Percentiles rank a stretch among this genome's conserved stretches.
phyloP scores from a whole-genome alignment of 23 tunicate genomes.

The Clavelina lepadiformis region DNA sequence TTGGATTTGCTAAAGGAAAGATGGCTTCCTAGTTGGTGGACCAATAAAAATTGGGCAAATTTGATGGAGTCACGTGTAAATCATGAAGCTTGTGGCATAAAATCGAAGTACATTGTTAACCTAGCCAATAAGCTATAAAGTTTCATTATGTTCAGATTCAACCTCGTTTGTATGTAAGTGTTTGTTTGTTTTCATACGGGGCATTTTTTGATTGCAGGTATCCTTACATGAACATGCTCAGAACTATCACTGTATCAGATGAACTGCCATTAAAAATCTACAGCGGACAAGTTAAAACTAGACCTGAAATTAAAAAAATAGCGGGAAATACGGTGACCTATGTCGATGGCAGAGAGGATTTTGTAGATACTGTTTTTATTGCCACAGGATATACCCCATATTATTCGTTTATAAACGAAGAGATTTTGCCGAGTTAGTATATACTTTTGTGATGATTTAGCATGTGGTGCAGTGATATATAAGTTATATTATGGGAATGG shows the following conservation, averaged over 20 bases:
- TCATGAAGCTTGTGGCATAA: constrained; percentile 26
- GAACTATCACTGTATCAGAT: constrained; percentile 26
- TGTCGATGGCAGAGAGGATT: constrained; percentile 36
- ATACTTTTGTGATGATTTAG: too few relatives aligned
- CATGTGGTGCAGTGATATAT: too few relatives aligned
- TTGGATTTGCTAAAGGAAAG: neutral
- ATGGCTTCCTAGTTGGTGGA: constrained; percentile 14
- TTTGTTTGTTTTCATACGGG: neutral
- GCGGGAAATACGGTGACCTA: constrained; percentile 12
- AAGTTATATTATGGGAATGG: too few relatives aligned
- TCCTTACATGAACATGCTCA: neutral
- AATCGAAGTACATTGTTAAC: constrained; percentile 15
- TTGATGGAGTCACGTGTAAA: constrained; percentile 1
- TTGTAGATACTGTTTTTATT: constrained; percentile 37
- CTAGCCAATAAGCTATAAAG: too few relatives aligned
- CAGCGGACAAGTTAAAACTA: constrained; percentile 27
- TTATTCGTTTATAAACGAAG: constrained; percentile 31
- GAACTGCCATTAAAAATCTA: constrained; percentile 37
- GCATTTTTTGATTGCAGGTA: neutral
- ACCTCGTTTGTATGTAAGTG: too few relatives aligned
- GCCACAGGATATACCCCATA: constrained; percentile 45
- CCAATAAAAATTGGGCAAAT: neutral
- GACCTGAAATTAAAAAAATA: constrained; percentile 42
- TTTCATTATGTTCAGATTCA: too few relatives aligned
- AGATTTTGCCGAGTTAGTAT: constrained; percentile 44